Evolutionary conservation across 2,797 vertebrate genomes (phyloP), one percentile per base, ranked within the genome.

Genomic region (Pelodytes ibericus): DNA sequence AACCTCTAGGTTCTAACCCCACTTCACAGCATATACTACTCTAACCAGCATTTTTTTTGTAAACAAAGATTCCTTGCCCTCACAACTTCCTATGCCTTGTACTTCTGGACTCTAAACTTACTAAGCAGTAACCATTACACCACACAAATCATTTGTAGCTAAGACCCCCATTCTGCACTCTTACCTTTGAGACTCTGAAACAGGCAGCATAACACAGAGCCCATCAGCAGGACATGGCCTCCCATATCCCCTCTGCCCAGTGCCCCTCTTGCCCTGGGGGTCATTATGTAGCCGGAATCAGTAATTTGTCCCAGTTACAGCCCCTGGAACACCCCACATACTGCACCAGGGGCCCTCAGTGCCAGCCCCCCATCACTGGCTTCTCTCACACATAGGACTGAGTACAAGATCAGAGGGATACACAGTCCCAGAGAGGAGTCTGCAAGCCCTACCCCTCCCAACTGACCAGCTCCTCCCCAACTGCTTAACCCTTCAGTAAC

Each of bases 111-210:
- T n/a, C n/a, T n/a, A n/a, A n/a, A n/a, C n/a, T n/a, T n/a, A n/a
- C n/a, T n/a, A n/a, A n/a, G n/a, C n/a, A n/a, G n/a, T n/a, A n/a
- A n/a, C n/a, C n/a, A n/a, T n/a, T n/a, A n/a, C n/a, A n/a, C n/a
- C n/a, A n/a, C n/a, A n/a, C n/a, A n/a, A n/a, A n/a, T n/a, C n/a
- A n/a, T n/a, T n/a, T n/a, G n/a, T n/a, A n/a, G n/a, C n/a, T n/a
- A n/a, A n/a, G n/a, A n/a, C n/a, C n/a, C n/a, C n/a, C n/a, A n/a
- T n/a, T n/a, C n/a, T n/a, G n/a, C n/a, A n/a, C 30, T 39, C 51
- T 58, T 56, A 72, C 71, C 71, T 49, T 15, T 41, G 20, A 49
- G 71, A 4, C 20, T 53, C 11, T 31, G 44, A n/a, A 51, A 31
- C 11, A 33, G 31, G 22, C 53, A 70, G 51, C 30, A 57, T 2